Percentiles rank a stretch among this genome's conserved stretches.
Conservation (phyloP, 2,888 invertebrate species). For the Pristionchus exspectatus region DNA sequence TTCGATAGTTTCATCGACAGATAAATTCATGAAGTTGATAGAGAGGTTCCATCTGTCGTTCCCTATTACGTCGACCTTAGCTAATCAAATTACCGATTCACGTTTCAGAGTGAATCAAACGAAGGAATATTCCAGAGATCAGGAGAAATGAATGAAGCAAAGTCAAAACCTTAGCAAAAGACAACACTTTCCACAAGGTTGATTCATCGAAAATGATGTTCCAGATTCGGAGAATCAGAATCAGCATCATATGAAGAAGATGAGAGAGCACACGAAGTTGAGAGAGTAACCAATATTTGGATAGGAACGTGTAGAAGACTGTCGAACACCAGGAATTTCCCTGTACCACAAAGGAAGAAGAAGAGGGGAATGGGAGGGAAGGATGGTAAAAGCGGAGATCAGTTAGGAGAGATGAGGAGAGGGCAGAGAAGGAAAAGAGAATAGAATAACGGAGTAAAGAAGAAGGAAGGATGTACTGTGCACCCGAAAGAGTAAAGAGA, state of each 20-base stretch:
- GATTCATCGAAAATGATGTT: slow-evolving; percentile 13
- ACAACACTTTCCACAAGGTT: neutral
- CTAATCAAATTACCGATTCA: slow-evolving; percentile 23
- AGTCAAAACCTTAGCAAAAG: neutral
- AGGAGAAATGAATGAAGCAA: neutral
- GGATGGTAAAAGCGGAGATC: slow-evolving; percentile 27
- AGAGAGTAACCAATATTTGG: slow-evolving; percentile 18
- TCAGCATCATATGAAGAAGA: neutral
- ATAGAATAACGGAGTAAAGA: neutral
- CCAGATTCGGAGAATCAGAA: neutral
- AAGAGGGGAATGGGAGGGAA: slow-evolving; percentile 32
- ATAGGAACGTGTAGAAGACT: slow-evolving; percentile 20
- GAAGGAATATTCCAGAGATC: neutral
- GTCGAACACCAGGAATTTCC: slow-evolving; percentile 10
- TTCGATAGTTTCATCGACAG: neutral
- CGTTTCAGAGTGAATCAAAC: neutral
- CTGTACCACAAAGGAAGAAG: neutral
- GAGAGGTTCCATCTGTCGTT: neutral
- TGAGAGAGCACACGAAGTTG: slow-evolving; percentile 3
- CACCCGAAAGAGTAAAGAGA: slow-evolving; percentile 8
- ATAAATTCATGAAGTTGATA: neutral
- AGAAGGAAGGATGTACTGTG: slow-evolving; percentile 28
- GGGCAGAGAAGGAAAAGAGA: neutral
- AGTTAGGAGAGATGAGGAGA: slow-evolving; percentile 28
- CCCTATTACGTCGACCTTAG: neutral